These are phyloP conservation scores for Acanthopleura granulata DNA, from an alignment of 2,888 invertebrate species.

Conservation along the genomic window DNA sequence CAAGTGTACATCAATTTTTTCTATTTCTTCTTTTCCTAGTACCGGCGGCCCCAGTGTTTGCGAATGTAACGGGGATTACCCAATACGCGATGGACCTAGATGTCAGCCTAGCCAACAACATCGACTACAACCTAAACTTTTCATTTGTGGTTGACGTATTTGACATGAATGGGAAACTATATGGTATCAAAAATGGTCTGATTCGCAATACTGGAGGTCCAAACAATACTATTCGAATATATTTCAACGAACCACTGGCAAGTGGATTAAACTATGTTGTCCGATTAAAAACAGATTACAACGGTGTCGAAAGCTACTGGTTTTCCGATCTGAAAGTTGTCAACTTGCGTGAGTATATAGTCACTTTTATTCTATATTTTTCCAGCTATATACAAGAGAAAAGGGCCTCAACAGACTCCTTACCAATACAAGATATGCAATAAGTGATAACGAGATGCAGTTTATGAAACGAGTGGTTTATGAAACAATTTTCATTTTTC, in stretches of 20 bases:
- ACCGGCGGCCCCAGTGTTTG: not conserved
- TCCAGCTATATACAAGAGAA: too few relatives aligned
- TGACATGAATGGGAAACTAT: not conserved
- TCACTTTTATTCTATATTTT: too few relatives aligned
- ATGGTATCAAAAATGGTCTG: not conserved
- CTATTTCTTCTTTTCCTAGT: not conserved
- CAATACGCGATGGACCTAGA: not conserved
- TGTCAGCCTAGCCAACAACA: not conserved
- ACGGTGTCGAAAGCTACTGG: slow-evolving; percentile 2
- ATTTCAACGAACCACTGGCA: not conserved
- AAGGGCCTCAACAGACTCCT: too few relatives aligned
- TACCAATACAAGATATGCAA: too few relatives aligned
- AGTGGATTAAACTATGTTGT: not conserved
- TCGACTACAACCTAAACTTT: slow-evolving; percentile 9
- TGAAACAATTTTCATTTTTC: too few relatives aligned
- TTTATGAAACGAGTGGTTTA: too few relatives aligned
- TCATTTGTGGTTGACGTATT: not conserved
- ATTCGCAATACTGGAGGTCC: not conserved
- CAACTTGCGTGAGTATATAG: not conserved
- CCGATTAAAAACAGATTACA: slow-evolving; percentile 1
- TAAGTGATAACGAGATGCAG: too few relatives aligned
- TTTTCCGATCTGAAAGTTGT: not conserved
- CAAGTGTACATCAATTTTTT: too few relatives aligned
- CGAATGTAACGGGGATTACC: not conserved
- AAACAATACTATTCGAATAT: not conserved